A percentile compares a stretch with the other conserved stretches of the same genome.
phyloP scores from a whole-genome alignment of 2,113 vertebrate species.

The Ia io region DNA sequence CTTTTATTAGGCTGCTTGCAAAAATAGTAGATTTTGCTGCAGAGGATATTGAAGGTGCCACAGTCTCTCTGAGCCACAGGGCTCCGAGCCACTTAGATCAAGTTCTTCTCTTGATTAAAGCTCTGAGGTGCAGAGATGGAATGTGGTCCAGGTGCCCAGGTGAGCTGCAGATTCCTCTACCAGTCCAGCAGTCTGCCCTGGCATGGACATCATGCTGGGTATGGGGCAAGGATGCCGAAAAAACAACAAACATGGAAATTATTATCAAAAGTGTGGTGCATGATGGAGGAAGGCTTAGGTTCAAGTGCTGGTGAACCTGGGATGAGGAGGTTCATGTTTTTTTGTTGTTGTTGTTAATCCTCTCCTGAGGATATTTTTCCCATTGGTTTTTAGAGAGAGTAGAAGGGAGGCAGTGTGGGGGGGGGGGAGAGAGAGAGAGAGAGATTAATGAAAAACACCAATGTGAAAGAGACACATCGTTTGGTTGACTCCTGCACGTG shows the following conservation, averaged over 20 bases:
- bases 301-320: background rate
- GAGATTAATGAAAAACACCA: background rate
- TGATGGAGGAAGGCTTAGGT: background rate
- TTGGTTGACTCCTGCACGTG: background rate
- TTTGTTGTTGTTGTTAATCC: background rate
- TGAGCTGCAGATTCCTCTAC: fast-evolving
- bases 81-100: background rate
- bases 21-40: background rate
- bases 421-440: background rate
- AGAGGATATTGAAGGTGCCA: background rate
- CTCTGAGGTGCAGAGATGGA: background rate
- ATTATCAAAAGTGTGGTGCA: background rate
- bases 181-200: background rate
- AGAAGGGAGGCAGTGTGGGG: background rate
- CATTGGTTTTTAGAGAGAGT: background rate
- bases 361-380: background rate
- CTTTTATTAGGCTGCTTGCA: background rate
- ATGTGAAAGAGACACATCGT: background rate
- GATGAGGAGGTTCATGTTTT: background rate
- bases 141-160: background rate
- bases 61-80: background rate
- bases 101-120: background rate
- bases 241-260: background rate
- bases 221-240: background rate
- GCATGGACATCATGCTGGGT: fast-evolving